A percentile compares a stretch with the other conserved stretches of the same genome.
phyloP scores from a whole-genome alignment of 2,797 vertebrate genomes.

The Anguilla marmorata region DNA sequence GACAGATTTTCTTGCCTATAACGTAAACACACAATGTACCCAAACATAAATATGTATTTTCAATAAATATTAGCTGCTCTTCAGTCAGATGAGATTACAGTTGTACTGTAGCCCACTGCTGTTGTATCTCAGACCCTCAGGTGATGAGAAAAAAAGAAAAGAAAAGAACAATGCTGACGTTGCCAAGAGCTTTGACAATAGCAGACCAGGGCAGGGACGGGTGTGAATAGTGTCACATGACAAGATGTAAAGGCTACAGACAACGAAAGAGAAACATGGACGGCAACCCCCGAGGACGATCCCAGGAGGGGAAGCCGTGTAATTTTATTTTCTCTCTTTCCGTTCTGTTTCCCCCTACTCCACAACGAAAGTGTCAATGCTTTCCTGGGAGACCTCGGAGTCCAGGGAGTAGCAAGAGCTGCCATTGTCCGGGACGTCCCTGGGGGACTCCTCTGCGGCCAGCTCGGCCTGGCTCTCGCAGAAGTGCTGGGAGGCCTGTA shows the following conservation, averaged over 20 bases:
- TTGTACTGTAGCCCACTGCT: not conserved
- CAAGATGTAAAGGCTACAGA: constrained; percentile 10
- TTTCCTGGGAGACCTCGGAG: constrained; percentile 86
- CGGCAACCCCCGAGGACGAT: not conserved
- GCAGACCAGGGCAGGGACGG: not conserved
- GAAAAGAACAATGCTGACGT: not conserved
- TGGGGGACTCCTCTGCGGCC: constrained; percentile 69
- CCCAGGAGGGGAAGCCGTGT: not conserved
- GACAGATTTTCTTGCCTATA: not conserved
- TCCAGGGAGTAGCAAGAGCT: constrained; percentile 85
- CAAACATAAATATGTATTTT: not conserved
- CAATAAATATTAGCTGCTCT: constrained; percentile 7
- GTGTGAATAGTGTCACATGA: not conserved
- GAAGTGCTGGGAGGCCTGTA: constrained; percentile 73
- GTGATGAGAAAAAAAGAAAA: not conserved
- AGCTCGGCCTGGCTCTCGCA: constrained; percentile 60
- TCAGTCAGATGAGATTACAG: not conserved
- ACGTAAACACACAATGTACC: not conserved
- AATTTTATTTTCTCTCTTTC: not conserved
- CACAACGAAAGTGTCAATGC: constrained; percentile 77
- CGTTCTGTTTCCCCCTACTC: constrained; percentile 63
- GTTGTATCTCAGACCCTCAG: not conserved
- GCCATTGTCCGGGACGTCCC: constrained; percentile 78
- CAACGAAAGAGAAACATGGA: not conserved
- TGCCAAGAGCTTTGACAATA: not conserved